phyloP scores from a whole-genome alignment of 2,888 invertebrate genomes.

The Athrips mouffetella region DNA sequence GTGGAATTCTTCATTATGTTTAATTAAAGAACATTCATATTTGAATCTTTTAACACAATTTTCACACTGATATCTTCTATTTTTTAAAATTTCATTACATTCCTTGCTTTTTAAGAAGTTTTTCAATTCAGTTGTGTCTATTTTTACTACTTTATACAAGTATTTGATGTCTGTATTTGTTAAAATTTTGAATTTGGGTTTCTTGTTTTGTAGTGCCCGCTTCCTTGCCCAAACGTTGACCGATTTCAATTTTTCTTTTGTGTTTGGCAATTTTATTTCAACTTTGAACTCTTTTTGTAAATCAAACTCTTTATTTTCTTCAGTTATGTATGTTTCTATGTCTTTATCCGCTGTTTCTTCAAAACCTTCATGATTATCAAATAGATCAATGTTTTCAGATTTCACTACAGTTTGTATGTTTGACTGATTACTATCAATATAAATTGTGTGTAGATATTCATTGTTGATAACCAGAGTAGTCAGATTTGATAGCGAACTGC shows the following conservation, averaged over 20 bases:
- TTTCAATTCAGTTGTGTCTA: conserved; percentile 24
- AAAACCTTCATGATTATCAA: background rate
- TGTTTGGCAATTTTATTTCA: conserved; percentile 10
- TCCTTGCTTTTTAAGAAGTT: conserved; percentile 22
- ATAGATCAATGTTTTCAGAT: background rate
- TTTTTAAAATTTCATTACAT: conserved; percentile 24
- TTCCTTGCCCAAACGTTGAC: conserved; percentile 36
- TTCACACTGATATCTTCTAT: conserved; percentile 28
- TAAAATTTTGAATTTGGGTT: conserved; percentile 38
- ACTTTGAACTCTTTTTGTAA: background rate
- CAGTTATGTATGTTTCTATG: background rate
- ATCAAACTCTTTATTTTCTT: background rate
- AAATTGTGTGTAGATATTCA: conserved; percentile 4
- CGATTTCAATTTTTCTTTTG: conserved; percentile 11
- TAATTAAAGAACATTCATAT: conserved; percentile 18
- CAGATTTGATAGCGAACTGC: conserved; percentile 25
- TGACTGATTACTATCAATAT: conserved; percentile 24
- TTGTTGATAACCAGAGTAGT: conserved; percentile 18
- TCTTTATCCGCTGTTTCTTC: conserved; percentile 11
- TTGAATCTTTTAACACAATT: conserved; percentile 28
- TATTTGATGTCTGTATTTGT: conserved; percentile 20
- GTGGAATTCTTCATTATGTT: conserved; percentile 25
- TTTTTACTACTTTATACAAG: conserved; percentile 25
- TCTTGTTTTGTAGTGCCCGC: conserved; percentile 33
- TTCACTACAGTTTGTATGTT: conserved; percentile 15